Percentiles rank a stretch among this genome's conserved stretches.
Conservation (phyloP, 2,113 vertebrate genomes). For the Jaculus jaculus region DNA sequence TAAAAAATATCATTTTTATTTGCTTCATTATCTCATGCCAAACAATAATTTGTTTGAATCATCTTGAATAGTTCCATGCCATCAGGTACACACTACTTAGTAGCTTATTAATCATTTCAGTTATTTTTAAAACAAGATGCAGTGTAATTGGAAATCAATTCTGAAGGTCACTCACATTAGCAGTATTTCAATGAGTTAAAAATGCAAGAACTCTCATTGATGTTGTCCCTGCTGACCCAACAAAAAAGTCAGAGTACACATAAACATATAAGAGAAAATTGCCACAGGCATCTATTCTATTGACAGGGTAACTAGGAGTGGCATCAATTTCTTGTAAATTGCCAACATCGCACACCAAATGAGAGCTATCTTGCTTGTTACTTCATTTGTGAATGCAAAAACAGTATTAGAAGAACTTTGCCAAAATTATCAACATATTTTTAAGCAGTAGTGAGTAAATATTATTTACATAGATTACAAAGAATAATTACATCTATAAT, state of each 20-base stretch:
- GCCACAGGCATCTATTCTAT: background rate
- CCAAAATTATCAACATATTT: background rate
- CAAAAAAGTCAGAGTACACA: background rate
- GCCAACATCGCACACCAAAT: slow-evolving; percentile 47
- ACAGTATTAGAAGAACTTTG: slow-evolving; percentile 31
- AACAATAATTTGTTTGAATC: slow-evolving; percentile 59
- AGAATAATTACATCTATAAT: background rate
- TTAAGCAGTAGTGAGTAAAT: background rate
- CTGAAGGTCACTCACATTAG: slow-evolving; percentile 70
- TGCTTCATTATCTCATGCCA: slow-evolving; percentile 29
- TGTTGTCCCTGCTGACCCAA: slow-evolving; percentile 66
- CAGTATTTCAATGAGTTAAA: slow-evolving; percentile 66
- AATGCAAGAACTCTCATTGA: slow-evolving; percentile 66
- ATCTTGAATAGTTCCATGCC: slow-evolving; percentile 57
- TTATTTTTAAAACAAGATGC: slow-evolving; percentile 69
- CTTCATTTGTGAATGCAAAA: slow-evolving; percentile 34
- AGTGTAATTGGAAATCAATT: slow-evolving; percentile 68
- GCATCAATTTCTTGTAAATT: slow-evolving; percentile 29
- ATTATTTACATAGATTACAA: slow-evolving; percentile 51
- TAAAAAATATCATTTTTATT: slow-evolving; percentile 1
- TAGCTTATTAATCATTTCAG: slow-evolving; percentile 71
- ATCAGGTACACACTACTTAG: slow-evolving; percentile 42
- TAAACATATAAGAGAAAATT: slow-evolving; percentile 51
- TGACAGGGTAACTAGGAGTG: slow-evolving; percentile 8
- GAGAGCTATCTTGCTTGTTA: slow-evolving; percentile 34